Conservation (phyloP, 2,797 vertebrate genomes). For the Australoheros facetus region DNA sequence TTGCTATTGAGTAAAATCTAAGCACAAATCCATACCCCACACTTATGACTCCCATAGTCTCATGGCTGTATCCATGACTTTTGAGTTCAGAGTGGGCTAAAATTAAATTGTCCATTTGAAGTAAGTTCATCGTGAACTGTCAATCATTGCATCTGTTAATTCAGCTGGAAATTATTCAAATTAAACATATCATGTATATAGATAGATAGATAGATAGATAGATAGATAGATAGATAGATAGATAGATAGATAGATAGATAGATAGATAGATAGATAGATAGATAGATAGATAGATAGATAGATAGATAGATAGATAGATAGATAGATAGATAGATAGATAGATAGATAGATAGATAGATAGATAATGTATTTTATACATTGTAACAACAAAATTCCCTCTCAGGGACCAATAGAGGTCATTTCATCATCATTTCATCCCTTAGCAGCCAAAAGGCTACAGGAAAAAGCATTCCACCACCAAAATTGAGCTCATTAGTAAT, state of each 20-base stretch:
- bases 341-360: no score
- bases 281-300: no score
- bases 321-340: no score
- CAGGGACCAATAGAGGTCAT: slow-evolving; percentile 40
- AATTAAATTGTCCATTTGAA: slow-evolving; percentile 60
- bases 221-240: no score
- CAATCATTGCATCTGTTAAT: background rate
- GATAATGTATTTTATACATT: slow-evolving; percentile 29
- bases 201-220: no score
- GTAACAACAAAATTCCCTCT: slow-evolving; percentile 33
- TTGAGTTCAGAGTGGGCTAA: background rate
- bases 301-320: no score
- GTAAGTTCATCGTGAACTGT: slow-evolving; percentile 32
- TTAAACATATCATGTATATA: background rate
- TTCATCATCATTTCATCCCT: slow-evolving; percentile 9
- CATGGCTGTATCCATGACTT: background rate
- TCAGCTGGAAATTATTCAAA: slow-evolving; percentile 25
- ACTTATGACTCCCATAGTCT: background rate
- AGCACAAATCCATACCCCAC: background rate
- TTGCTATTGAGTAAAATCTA: background rate
- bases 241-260: no score
- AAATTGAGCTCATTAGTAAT: slow-evolving; percentile 8
- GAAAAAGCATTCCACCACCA: slow-evolving; percentile 10
- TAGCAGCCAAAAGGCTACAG: background rate
- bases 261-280: no score